Base-by-base conservation (phyloP, 2,888 invertebrate genomes). In the Timandra comae region DNA sequence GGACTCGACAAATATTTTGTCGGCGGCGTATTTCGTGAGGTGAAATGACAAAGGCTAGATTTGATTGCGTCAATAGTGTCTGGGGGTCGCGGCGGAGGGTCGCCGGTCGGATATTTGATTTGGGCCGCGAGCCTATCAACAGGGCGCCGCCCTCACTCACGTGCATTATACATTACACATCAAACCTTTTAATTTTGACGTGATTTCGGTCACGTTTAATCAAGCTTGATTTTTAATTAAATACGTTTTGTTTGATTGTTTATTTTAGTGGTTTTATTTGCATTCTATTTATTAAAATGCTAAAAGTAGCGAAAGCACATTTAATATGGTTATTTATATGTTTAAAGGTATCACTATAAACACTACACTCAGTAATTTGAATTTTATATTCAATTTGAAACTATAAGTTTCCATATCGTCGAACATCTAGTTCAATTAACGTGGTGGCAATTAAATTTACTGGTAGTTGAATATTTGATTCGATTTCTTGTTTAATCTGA, bases 401-500 rank as follows among this genome's bases (percentile, higher is more conserved):
- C n/a, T n/a, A n/a, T n/a, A n/a, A n/a, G n/a, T n/a, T n/a, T n/a
- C 30, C 3, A 25, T 25, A 12, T 7, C 3, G 7, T 25, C 3
- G 25, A 32, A 21, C 25, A 38, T 30, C 20, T 19, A 35, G 43
- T 45, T 45, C 43, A 45, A 48, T 48, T 38, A 41, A 27, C 35
- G 19, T 32, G 28, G 35, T 38, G 31, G 43, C 43, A 45, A 45
- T 45, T 40, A 41, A 46, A 46, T 48, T 45, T 40, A 43, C 46
- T 40, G 38, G 32, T 40, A 43, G 49, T 40, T 40, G 34, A 43
- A 39, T 48, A 55, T 52, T 50, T 52, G 55, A 51, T 57, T 53
- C 49, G 51, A 57, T 54, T 53, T 51, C 39, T 43, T 49, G 49
- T 55, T 49, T 46, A 53, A 53, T 57, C 43, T 46, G 42, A 35